Evolutionary conservation across 2,888 invertebrate genomes (phyloP), one percentile per base, ranked within the genome.

Genomic region (Drosophila antonietae): DNA sequence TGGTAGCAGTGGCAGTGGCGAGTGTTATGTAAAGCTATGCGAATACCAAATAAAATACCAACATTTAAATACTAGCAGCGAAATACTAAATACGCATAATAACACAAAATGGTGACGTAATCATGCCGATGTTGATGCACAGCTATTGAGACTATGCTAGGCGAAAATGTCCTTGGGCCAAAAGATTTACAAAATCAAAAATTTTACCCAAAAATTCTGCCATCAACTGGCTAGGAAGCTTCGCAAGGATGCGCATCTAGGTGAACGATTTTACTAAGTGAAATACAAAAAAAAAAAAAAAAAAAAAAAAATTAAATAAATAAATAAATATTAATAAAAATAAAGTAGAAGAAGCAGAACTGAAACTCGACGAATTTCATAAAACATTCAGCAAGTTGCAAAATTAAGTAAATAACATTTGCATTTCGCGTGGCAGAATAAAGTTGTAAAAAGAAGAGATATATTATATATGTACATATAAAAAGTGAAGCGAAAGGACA

Each of bases 161-260:
- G 55, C 66, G 66, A 74, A 60, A 46, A 91, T 91, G 91, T 90
- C 91, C 78, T 79, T 91, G 81, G 81, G 87, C 71, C 88, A 91
- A 63, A 91, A 91, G 76, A 89, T 91, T 60, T 88, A 77, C 66
- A 83, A 90, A 88, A 91, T 91, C 63, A 86, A 81, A 78, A 85
- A 73, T 74, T 91, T 84, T 71, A 91, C 91, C 10, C 83, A 80
- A 60, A 86, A 83, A 69, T 77, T 89, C 75, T 91, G 82, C 66
- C 81, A 81, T 53, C 88, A 81, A 73, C 77, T 90, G 49, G 81
- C 90, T 12, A 65, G 72, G 23, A 89, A 87, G 76, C 78, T 89
- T 63, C 83, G 83, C 75, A 89, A 90, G 78, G 82, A 90, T 73
- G 79, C 80, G 67, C 68, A 73, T 51, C 68, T 52, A 72, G 68